Evolutionary conservation across 2,113 vertebrate genomes (phyloP).

Genomic region (Phasianus colchicus): DNA sequence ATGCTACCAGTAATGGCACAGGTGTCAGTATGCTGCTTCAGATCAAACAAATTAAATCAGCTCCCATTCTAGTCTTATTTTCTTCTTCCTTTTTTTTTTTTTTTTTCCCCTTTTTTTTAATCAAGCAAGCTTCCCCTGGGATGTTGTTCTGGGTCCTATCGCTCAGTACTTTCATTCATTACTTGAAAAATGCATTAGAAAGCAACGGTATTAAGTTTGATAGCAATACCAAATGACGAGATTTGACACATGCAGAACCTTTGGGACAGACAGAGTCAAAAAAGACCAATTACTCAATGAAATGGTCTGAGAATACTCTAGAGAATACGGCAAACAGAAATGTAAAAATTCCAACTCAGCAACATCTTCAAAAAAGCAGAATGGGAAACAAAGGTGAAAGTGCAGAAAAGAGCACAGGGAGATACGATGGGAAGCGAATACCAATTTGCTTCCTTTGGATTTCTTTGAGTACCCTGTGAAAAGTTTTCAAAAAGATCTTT

Average conservation of each 20-base stretch:
- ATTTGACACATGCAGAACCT: neutral
- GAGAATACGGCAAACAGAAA: neutral
- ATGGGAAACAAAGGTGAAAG: neutral
- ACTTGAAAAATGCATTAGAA: neutral
- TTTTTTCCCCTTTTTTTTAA: neutral
- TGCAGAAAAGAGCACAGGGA: neutral
- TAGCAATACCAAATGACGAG: neutral
- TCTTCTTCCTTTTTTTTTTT: neutral
- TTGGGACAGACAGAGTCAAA: neutral
- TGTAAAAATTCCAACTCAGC: neutral
- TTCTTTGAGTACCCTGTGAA: neutral
- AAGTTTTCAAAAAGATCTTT: neutral
- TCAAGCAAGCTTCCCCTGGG: neutral
- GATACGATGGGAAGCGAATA: neutral
- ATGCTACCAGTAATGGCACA: neutral
- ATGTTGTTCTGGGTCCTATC: neutral
- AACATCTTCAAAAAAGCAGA: neutral
- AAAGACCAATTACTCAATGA: neutral
- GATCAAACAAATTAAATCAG: neutral
- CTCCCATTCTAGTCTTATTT: neutral
- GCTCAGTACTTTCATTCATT: neutral
- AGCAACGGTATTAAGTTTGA: neutral
- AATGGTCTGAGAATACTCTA: neutral
- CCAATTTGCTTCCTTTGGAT: neutral
- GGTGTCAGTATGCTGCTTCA: neutral